Base-by-base conservation (phyloP, 2,888 invertebrate species). In the Eristalis pertinax region DNA sequence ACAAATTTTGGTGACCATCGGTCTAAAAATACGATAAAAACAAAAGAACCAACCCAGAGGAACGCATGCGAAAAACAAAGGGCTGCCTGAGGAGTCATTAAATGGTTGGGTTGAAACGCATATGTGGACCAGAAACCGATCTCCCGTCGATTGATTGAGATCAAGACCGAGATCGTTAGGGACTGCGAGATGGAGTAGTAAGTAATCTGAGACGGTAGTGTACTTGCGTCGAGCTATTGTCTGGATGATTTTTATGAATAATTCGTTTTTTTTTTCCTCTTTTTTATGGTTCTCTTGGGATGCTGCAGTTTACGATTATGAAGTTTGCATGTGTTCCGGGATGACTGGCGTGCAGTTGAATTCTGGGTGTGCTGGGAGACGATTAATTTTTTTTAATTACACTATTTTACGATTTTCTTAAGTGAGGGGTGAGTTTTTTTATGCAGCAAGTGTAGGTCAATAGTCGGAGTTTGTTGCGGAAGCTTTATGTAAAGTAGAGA, bases 81-180 rank as follows among this genome's bases (percentile, higher is more conserved):
- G 84, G 65, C 29, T 73, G 75, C 76, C 26, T 26, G 41, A 43
- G n/a, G 35, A 76, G 79, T 80, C 79, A 41, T 87, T 80, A 87
- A 84, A 76, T 64, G 82, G 60, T 80, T 76, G 63, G 69, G 41
- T 74, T 58, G 69, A 70, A 73, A 76, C 50, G 73, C 84, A 80
- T 73, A 73, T 84, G 84, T 84, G 79, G 63, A 84, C 87, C 84
- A 84, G 84, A 87, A 68, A 76, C 68, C 80, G 87, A 87, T 87
- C 79, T 84, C 84, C 87, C 84, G 87, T 73, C 76, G 87, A 84
- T 87, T 76, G 87, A 87, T 76, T 79, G 76, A 69, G 64, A 87
- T 69, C 73, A 72, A 83, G 79, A 72, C 43, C 86, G 58, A 67
- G 69, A 69, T 67, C 69, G 70, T 79, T 78, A 56, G 73, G 70